Evolutionary conservation across 2,888 invertebrate genomes (phyloP).

Genomic region (Tinea semifulvella): DNA sequence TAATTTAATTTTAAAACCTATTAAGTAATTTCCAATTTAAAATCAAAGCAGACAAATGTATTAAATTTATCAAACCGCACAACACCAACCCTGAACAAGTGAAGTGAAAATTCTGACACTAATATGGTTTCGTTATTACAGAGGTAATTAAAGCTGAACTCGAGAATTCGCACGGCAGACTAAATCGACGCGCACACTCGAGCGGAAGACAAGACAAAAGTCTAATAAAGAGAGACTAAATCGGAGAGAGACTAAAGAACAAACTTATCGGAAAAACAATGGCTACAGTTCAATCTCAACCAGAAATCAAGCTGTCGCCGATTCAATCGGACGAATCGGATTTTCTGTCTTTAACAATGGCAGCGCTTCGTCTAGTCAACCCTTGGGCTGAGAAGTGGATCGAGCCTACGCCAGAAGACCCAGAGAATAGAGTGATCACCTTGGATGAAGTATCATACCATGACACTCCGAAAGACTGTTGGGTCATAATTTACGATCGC

Average conservation of each 20-base stretch:
- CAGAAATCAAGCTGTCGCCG: conserved; percentile 41
- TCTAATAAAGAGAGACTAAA: not conserved
- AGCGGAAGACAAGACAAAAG: not conserved
- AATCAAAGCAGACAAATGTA: not conserved
- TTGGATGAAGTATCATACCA: conserved; percentile 81
- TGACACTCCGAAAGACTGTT: conserved; percentile 77
- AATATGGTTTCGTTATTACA: conserved; percentile 47
- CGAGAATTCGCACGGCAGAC: conserved; percentile 24
- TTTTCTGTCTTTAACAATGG: conserved; percentile 54
- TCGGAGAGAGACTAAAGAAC: not conserved
- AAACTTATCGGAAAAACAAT: conserved; percentile 25
- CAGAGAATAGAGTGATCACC: conserved; percentile 63
- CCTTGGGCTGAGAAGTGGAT: conserved; percentile 45
- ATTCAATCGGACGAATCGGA: conserved; percentile 42
- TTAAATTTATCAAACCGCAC: not conserved
- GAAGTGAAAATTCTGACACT: conserved; percentile 26
- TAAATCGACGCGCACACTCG: conserved; percentile 23
- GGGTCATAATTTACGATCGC: conserved; percentile 88
- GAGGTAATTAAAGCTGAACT: conserved; percentile 28
- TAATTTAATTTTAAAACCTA: too few species aligned
- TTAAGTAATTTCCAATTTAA: not conserved
- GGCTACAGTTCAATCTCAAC: conserved; percentile 48
- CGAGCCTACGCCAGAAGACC: conserved; percentile 39
- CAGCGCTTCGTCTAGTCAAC: conserved; percentile 53
- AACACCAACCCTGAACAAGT: conserved; percentile 10